phyloP scores from a whole-genome alignment of 2,113 vertebrate species.

The Proteles cristata region DNA sequence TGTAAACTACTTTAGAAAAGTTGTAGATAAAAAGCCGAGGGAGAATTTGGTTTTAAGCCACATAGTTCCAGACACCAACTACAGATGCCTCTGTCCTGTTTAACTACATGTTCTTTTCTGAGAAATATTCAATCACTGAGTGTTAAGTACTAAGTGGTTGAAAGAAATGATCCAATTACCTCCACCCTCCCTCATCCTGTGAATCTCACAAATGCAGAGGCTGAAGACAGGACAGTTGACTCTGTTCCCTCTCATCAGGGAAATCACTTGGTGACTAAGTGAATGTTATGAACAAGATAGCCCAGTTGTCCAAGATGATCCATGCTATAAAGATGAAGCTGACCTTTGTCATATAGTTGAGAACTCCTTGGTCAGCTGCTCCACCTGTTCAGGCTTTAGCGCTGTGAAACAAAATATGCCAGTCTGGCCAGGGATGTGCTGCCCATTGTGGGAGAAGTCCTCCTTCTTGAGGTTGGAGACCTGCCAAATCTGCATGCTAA shows the following conservation, averaged over 20 bases:
- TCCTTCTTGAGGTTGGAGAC: slow-evolving; percentile 94
- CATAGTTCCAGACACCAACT: not conserved
- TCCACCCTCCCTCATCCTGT: not conserved
- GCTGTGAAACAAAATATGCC: slow-evolving; percentile 98
- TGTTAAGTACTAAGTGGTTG: slow-evolving; percentile 54
- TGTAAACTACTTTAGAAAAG: slow-evolving; percentile 60
- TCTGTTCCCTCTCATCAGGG: slow-evolving; percentile 35
- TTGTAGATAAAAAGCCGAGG: not conserved
- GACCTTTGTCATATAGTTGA: slow-evolving; percentile 96
- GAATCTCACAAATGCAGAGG: not conserved
- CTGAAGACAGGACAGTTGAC: slow-evolving; percentile 65
- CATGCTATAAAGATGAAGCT: slow-evolving; percentile 96
- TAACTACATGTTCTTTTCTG: slow-evolving; percentile 63
- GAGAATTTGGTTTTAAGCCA: slow-evolving; percentile 57
- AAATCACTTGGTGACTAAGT: slow-evolving; percentile 93
- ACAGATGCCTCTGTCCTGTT: slow-evolving; percentile 26
- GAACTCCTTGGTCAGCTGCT: slow-evolving; percentile 93
- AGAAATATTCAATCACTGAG: slow-evolving; percentile 72
- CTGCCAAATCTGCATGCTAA: slow-evolving; percentile 92
- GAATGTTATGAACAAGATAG: slow-evolving; percentile 93
- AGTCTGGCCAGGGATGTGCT: slow-evolving; percentile 95
- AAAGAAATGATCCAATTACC: slow-evolving; percentile 63
- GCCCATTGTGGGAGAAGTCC: slow-evolving; percentile 93
- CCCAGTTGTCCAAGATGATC: slow-evolving; percentile 91
- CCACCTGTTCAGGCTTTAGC: slow-evolving; percentile 96